phyloP scores from a whole-genome alignment of 1,140 invertebrate genomes.

The Neelides sp. region DNA sequence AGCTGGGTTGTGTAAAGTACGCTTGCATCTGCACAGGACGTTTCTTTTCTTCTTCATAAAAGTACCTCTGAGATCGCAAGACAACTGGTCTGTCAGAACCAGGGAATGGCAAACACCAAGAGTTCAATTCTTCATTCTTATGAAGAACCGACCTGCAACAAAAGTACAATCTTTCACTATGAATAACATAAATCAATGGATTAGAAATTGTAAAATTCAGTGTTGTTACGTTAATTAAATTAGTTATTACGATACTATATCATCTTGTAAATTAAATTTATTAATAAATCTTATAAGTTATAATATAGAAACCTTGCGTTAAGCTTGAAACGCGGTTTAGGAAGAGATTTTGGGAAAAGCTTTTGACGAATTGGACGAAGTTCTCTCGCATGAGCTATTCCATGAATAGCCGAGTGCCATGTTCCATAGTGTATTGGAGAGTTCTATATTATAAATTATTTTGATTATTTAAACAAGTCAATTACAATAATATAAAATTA shows the following conservation, averaged over 20 bases:
- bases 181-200: no score
- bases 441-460: slow-evolving; percentile 26
- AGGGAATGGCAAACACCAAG: slow-evolving; percentile 64
- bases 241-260: no score
- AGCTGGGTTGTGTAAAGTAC: slow-evolving; percentile 43
- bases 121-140: slow-evolving; percentile 44
- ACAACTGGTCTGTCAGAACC: slow-evolving; percentile 68
- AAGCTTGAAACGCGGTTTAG: slow-evolving; percentile 42
- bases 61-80: slow-evolving; percentile 57
- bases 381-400: slow-evolving; percentile 50
- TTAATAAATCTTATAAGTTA: no score
- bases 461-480: background rate
- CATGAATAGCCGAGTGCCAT: slow-evolving; percentile 66
- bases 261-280: no score
- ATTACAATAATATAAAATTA: slow-evolving; percentile 9
- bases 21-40: slow-evolving; percentile 55
- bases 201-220: no score
- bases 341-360: slow-evolving; percentile 51
- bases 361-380: slow-evolving; percentile 48
- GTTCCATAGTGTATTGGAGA: slow-evolving; percentile 57
- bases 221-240: no score
- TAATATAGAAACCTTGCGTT: no score
- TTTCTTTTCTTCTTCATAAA: slow-evolving; percentile 52
- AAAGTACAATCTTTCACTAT: no score
- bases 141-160: slow-evolving; percentile 47